phyloP scores from a whole-genome alignment of 53 echinoderm and acorn worm species.

The Stichopus horrens region DNA sequence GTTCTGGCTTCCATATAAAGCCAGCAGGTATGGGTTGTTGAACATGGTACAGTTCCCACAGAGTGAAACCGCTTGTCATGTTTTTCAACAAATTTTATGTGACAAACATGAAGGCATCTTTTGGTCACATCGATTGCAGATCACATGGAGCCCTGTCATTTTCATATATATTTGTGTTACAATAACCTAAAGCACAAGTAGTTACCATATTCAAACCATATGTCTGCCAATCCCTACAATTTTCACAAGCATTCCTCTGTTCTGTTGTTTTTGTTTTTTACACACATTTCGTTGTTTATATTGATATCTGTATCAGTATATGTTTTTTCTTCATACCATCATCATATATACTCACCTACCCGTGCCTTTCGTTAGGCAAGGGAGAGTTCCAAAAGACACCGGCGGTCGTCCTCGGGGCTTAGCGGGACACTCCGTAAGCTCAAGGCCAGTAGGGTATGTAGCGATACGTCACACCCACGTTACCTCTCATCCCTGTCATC shows the following conservation, averaged over 20 bases:
- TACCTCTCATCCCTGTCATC: background rate
- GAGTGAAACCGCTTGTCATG: too few species aligned
- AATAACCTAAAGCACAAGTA: too few species aligned
- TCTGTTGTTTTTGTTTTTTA: background rate
- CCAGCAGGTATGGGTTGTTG: too few species aligned
- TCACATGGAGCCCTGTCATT: background rate
- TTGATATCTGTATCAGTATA: background rate
- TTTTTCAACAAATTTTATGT: too few species aligned
- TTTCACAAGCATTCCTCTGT: background rate
- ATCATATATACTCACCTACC: background rate
- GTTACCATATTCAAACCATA: too few species aligned
- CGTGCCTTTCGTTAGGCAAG: constrained; percentile 19
- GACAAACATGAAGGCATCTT: too few species aligned
- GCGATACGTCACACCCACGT: background rate
- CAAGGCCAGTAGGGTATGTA: constrained; percentile 77
- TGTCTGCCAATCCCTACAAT: too few species aligned
- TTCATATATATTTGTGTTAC: too few species aligned
- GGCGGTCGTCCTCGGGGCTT: constrained; percentile 59
- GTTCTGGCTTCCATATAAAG: too few species aligned
- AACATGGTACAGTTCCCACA: too few species aligned
- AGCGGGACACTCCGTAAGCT: constrained; percentile 81
- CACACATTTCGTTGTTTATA: background rate
- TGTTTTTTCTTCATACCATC: constrained; percentile 15
- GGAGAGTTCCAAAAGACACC: constrained; percentile 38
- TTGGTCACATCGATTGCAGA: background rate